phyloP scores from a whole-genome alignment of 2,888 invertebrate genomes.

The Elaeidobius kamerunicus region DNA sequence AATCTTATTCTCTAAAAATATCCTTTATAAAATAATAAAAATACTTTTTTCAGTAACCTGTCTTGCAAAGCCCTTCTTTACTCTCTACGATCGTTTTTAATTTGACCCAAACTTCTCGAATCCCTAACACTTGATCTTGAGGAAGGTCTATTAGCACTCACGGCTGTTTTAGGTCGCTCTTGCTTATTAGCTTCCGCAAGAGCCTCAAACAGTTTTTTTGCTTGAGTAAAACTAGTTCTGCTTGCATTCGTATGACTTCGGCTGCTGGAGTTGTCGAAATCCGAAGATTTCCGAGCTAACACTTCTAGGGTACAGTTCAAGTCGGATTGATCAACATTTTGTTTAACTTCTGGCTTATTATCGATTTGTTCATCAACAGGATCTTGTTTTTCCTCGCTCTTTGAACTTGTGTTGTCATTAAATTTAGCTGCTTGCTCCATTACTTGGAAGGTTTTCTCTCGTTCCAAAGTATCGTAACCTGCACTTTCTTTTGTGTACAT shows the following conservation, averaged over 20 bases:
- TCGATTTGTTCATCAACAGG: neutral
- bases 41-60: neutral
- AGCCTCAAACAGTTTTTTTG: constrained; percentile 41
- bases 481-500: constrained; percentile 29
- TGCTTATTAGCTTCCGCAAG: constrained; percentile 31
- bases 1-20: too few species aligned
- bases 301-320: constrained; percentile 18
- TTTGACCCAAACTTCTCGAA: constrained; percentile 7
- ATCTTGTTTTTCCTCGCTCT: too few species aligned
- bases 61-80: neutral
- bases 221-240: constrained; percentile 39
- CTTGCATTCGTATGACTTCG: constrained; percentile 18
- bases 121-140: constrained; percentile 6
- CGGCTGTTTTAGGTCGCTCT: constrained; percentile 16
- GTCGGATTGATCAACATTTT: neutral
- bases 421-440: constrained; percentile 30
- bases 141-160: constrained; percentile 1
- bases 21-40: too few species aligned
- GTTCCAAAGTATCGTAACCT: constrained; percentile 37
- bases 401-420: too few species aligned
- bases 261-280: constrained; percentile 18
- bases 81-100: neutral
- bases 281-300: constrained; percentile 22
- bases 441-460: constrained; percentile 39
- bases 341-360: neutral